Conservation (phyloP, 2,888 invertebrate species). For the Oxytorus armatus region DNA sequence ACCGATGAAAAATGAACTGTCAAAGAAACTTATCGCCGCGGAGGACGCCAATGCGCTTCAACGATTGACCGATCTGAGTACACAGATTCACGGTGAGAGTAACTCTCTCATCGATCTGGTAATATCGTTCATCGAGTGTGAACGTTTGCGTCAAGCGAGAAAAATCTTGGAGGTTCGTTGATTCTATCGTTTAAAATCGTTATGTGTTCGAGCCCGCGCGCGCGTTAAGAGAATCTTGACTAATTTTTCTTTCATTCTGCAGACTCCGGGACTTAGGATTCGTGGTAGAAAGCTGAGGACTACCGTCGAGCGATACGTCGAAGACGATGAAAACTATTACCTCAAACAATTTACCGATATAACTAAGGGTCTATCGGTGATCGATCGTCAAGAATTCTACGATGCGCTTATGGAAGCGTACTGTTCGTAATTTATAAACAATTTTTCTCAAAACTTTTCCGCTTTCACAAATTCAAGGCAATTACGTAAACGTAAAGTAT, state of each 20-base stretch:
- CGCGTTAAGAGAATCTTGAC: too few species aligned
- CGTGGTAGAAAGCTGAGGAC: conserved; percentile 81
- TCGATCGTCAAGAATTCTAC: conserved; percentile 76
- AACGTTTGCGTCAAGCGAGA: conserved; percentile 91
- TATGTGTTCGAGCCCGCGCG: too few species aligned
- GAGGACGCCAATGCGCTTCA: conserved; percentile 94
- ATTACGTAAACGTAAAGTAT: not conserved
- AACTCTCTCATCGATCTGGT: conserved; percentile 94
- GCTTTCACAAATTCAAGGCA: conserved; percentile 9
- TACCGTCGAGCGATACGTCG: conserved; percentile 83
- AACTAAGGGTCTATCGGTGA: conserved; percentile 90
- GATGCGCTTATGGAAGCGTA: conserved; percentile 82
- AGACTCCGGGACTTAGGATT: conserved; percentile 89
- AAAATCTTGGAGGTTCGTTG: conserved; percentile 89
- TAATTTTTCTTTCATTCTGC: conserved; percentile 36
- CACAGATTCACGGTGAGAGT: conserved; percentile 91
- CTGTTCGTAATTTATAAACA: conserved; percentile 77
- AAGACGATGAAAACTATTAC: conserved; percentile 88
- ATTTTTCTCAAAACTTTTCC: not conserved
- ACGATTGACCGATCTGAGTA: conserved; percentile 92
- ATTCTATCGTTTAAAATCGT: too few species aligned
- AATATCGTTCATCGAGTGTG: conserved; percentile 93
- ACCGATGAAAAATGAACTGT: conserved; percentile 91
- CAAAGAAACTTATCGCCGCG: conserved; percentile 89
- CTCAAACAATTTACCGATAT: conserved; percentile 92